Percentiles rank a stretch among this genome's conserved stretches.
phyloP scores from a whole-genome alignment of 2,113 vertebrate genomes.

The Charina bottae region DNA sequence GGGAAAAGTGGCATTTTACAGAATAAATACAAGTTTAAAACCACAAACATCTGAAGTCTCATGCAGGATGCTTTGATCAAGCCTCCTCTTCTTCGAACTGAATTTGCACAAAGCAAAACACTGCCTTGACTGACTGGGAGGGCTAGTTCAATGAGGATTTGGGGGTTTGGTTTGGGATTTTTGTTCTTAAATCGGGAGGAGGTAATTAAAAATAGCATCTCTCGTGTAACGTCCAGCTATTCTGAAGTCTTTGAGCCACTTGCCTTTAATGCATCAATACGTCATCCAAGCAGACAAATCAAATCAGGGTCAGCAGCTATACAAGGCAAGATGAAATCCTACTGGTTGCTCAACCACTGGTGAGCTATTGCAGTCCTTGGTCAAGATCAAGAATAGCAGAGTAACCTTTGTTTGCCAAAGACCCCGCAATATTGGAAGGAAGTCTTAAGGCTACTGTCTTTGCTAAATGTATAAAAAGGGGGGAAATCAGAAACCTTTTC shows the following conservation, averaged over 20 bases:
- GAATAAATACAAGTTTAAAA: not conserved
- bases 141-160: not conserved
- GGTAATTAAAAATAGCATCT: not conserved
- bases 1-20: not conserved
- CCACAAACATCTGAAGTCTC: not conserved
- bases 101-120: not conserved
- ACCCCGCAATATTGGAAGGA: not conserved
- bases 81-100: not conserved
- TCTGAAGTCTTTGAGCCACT: not conserved
- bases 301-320: too few relatives aligned
- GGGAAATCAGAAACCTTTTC: too few relatives aligned
- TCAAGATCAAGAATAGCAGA: not conserved
- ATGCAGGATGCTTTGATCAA: not conserved
- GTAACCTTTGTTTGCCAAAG: not conserved
- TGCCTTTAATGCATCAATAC: not conserved
- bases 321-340: not conserved
- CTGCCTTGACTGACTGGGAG: not conserved
- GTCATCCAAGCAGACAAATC: not conserved
- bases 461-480: not conserved
- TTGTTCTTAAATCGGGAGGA: not conserved
- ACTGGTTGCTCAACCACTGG: not conserved
- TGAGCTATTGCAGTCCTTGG: too few relatives aligned
- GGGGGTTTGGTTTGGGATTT: too few relatives aligned
- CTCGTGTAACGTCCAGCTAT: not conserved
- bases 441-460: not conserved